Evolutionary conservation across 64 coral and sea anemone species (phyloP).

Genomic region (Orbicella faveolata): DNA sequence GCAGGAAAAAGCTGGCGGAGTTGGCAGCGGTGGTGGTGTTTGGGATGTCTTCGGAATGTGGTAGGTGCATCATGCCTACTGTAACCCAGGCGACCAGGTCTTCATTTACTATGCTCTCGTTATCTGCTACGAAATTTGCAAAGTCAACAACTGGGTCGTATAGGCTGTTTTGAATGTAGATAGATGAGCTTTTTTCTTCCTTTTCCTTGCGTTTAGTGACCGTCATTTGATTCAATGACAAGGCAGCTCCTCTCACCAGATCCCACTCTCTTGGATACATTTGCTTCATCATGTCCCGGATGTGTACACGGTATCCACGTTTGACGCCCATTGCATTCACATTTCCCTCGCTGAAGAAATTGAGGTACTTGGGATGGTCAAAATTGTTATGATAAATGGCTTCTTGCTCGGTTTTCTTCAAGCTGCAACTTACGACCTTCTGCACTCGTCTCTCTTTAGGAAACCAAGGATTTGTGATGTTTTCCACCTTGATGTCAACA

Average conservation of each 20-base stretch:
- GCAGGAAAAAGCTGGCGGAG: conserved; percentile 72
- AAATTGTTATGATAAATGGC: conserved; percentile 64
- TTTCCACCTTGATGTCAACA: conserved; percentile 44
- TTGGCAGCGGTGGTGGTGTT: conserved; percentile 67
- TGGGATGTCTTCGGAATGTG: conserved; percentile 86
- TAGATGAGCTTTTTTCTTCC: conserved; percentile 60
- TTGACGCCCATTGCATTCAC: conserved; percentile 23
- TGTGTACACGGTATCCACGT: conserved; percentile 60
- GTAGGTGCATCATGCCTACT: conserved; percentile 66
- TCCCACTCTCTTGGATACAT: conserved; percentile 53
- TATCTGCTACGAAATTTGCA: conserved; percentile 59
- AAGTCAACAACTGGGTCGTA: conserved; percentile 69
- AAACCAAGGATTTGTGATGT: conserved; percentile 51
- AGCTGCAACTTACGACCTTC: conserved; percentile 28
- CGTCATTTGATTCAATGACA: conserved; percentile 60
- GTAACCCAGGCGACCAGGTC: conserved; percentile 89
- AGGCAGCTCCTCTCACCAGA: conserved; percentile 10
- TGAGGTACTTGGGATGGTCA: conserved; percentile 65
- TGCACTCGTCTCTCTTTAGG: conserved; percentile 18
- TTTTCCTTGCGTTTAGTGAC: conserved; percentile 73
- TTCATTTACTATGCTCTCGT: conserved; percentile 74
- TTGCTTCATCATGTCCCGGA: conserved; percentile 59
- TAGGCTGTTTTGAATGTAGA: conserved; percentile 63
- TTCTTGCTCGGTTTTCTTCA: conserved; percentile 65
- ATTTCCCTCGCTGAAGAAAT: conserved; percentile 48